A percentile compares a stretch with the other conserved stretches of the same genome.
Conservation (phyloP, 2,888 invertebrate genomes). For the Sinhomidia bicolor region DNA sequence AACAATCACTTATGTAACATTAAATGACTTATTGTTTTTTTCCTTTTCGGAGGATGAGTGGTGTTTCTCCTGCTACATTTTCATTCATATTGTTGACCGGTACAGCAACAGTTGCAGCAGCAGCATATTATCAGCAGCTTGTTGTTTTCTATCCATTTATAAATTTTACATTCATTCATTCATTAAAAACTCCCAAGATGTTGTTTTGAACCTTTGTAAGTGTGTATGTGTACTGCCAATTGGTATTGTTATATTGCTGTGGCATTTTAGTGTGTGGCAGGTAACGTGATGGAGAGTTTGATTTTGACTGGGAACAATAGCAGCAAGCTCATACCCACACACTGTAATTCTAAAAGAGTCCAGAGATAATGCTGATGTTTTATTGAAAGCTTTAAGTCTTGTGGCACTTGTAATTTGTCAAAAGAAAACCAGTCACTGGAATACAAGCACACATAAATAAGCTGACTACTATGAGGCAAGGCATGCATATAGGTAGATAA, state of each 20-base stretch:
- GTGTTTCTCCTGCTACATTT: conserved; percentile 4
- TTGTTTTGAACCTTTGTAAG: not conserved
- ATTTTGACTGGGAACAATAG: not conserved
- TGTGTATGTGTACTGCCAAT: not conserved
- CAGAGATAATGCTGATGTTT: conserved; percentile 60
- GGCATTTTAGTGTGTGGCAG: not conserved
- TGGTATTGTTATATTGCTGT: not conserved
- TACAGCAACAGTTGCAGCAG: too few species aligned
- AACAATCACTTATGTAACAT: not conserved
- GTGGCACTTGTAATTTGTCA: conserved; percentile 77
- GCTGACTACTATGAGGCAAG: too few species aligned
- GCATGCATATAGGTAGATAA: not conserved
- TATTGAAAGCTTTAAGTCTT: conserved; percentile 69
- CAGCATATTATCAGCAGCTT: not conserved
- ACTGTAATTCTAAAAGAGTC: not conserved
- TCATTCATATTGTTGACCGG: too few species aligned
- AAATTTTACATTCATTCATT: conserved; percentile 28
- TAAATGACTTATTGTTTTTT: conserved; percentile 45
- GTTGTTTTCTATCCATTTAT: not conserved
- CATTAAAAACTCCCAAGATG: conserved; percentile 28
- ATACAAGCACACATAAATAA: conserved; percentile 5
- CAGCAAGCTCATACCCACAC: conserved; percentile 18
- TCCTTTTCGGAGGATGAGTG: not conserved
- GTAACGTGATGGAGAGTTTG: not conserved
- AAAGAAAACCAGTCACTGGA: conserved; percentile 62